phyloP scores from a whole-genome alignment of 2,888 invertebrate genomes.

The Phaonia tiefii region DNA sequence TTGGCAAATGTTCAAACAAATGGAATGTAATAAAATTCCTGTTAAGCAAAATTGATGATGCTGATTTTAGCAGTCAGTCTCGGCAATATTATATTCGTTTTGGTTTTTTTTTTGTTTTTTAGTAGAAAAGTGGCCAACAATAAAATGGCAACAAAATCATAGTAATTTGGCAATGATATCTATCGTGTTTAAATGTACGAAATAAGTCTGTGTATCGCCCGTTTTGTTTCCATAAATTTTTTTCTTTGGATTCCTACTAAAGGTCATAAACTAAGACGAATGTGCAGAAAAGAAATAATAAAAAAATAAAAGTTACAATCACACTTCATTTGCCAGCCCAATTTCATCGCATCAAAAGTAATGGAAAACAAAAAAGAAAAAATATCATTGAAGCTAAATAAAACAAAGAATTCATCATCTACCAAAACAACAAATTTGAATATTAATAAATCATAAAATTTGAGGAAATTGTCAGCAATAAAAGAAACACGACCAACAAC shows the following conservation, averaged over 20 bases:
- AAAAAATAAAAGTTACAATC: constrained; percentile 52
- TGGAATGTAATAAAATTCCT: constrained; percentile 47
- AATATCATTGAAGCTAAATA: constrained; percentile 11
- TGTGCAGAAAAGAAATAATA: constrained; percentile 51
- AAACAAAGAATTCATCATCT: constrained; percentile 47
- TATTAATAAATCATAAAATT: constrained; percentile 65
- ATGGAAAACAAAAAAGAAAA: neutral
- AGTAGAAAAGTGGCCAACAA: constrained; percentile 35
- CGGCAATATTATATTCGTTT: neutral
- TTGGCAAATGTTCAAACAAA: constrained; percentile 53
- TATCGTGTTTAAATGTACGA: constrained; percentile 20
- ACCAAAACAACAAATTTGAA: constrained; percentile 62
- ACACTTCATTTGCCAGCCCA: neutral
- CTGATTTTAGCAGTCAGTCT: constrained; percentile 26
- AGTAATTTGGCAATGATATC: constrained; percentile 62
- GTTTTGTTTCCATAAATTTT: neutral
- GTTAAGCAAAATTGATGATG: constrained; percentile 56
- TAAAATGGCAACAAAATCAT: constrained; percentile 26
- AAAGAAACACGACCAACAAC: neutral
- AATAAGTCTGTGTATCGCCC: neutral
- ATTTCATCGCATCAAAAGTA: neutral
- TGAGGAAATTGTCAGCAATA: constrained; percentile 49
- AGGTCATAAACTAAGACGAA: constrained; percentile 42
- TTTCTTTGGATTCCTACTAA: neutral
- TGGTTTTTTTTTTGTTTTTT: neutral